Conservation (phyloP, 2,888 invertebrate species). For the Campoplex capitator region DNA sequence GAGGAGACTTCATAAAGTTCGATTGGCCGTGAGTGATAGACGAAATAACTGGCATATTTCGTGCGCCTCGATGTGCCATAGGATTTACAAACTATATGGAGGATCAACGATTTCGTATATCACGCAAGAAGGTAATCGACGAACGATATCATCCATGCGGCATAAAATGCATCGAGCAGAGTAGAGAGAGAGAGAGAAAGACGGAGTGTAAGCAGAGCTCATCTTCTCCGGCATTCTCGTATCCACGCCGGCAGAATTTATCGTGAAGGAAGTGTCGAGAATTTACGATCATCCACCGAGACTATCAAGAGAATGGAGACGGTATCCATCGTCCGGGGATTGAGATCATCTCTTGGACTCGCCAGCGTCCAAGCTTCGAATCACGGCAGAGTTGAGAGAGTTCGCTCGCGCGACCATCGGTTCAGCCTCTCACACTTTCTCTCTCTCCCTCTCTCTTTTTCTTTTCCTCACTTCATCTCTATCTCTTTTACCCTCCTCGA, state of each 20-base stretch:
- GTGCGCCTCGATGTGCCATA: constrained; percentile 8
- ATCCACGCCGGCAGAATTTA: constrained; percentile 65
- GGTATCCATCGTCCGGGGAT: constrained; percentile 46
- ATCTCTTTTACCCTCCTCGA: constrained; percentile 21
- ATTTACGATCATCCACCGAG: constrained; percentile 67
- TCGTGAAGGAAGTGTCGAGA: constrained; percentile 65
- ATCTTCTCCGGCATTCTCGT: constrained; percentile 35
- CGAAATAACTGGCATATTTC: constrained; percentile 49
- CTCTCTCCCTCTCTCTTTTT: constrained; percentile 1
- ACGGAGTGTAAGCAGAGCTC: constrained; percentile 43
- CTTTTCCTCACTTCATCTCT: background rate
- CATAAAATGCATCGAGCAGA: constrained; percentile 47
- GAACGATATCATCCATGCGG: constrained; percentile 51
- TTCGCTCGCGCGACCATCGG: constrained; percentile 38
- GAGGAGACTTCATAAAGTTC: constrained; percentile 61
- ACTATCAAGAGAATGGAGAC: constrained; percentile 61
- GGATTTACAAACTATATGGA: constrained; percentile 24
- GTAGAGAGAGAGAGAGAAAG: background rate
- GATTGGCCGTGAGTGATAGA: constrained; percentile 61
- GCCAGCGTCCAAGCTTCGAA: constrained; percentile 33
- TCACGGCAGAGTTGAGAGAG: constrained; percentile 59
- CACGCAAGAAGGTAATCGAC: constrained; percentile 61
- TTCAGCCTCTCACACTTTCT: constrained; percentile 5
- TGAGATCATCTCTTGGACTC: constrained; percentile 60
- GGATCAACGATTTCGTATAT: constrained; percentile 61